Evolutionary conservation across 2,797 vertebrate species (phyloP), one percentile per base, ranked within the genome.

Genomic region (Euthynnus affinis): DNA sequence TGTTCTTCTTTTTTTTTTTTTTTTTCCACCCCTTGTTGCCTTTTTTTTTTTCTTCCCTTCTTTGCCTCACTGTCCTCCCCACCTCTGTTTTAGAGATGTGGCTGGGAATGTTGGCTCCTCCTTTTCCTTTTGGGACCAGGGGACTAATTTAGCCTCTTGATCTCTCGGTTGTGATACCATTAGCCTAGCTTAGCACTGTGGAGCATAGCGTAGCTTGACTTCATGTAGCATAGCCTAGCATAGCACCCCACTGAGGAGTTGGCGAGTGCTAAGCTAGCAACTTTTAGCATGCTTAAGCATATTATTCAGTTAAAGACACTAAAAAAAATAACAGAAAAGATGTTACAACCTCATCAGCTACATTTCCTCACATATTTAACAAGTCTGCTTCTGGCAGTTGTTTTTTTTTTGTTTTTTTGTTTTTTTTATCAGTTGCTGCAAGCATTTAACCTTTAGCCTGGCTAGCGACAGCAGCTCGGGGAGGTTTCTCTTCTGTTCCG

Each of bases 401-500:
- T 29, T 29, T 29, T 29, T 27, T 27, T 29, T 29, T 29, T n/a
- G n/a, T n/a, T n/a, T n/a, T n/a, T n/a, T n/a, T n/a, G n/a, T n/a
- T n/a, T n/a, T n/a, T n/a, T 58, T 64, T 56, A 56, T 76, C 29
- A 57, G 59, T 60, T 56, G 55, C 46, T 63, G 8, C 40, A 64
- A 32, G 32, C 46, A 1, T 82, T 87, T 68, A 71, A 82, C 85
- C 83, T 89, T 83, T 70, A 72, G 66, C 71, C 40, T 0, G 34
- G 48, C 63, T n/a, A 42, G 27, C 42, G 15, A 68, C 81, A 80
- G 77, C 76, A 63, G 81, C 87, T 91, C 74, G 66, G 62, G 84
- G 81, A 81, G 58, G 56, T 49, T 71, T 61, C 52, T 51, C 51
- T 37, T 65, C 71, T 85, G 89, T 91, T 92, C 89, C 90, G 89